Evolutionary conservation across 2,888 invertebrate species (phyloP), one percentile per base, ranked within the genome.

Genomic region (Lordiphosa fenestrarum): DNA sequence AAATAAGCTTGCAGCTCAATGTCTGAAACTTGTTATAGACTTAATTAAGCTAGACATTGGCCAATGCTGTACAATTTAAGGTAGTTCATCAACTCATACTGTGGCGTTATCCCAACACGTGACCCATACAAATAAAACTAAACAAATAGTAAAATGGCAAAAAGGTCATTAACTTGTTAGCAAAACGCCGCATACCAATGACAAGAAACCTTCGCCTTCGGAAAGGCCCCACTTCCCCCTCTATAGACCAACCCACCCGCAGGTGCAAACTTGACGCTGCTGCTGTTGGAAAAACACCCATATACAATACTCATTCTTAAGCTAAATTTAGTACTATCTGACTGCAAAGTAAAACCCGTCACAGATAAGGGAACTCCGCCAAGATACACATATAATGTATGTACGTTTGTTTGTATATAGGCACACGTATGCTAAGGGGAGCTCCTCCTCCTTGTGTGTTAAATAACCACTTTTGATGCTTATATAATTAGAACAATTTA

Each of bases 91-190:
- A 25, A 25, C 25, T 25, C 5, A 30, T 2, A 30, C 9, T 30
- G 30, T 25, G 39, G 19, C 46, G 56, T 56, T 47, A 30, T 19
- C 5, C 6, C 13, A 39, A 42, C 80, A 78, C 70, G 73, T 78
- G 80, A 78, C 60, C 30, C 56, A 40, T 9, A 41, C 33, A 53
- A 76, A 58, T 47, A 52, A 68, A 55, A n/a, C 46, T 36, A 39
- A 48, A 49, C 42, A 41, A 23, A 46, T 66, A 15, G 42, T 12
- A 15, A 13, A 15, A 53, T 54, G 46, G 40, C 37, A 63, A 68
- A 63, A 49, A 54, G 55, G 58, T 81, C 78, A 65, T 59, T 71
- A 57, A 69, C 78, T 55, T 51, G 21, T 54, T 55, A 47, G 40
- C 57, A 44, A 56, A 39, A 25, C 38, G 12, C 35, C 36, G 25